phyloP scores from a whole-genome alignment of 2,113 vertebrate genomes.

The Chauna torquata region DNA sequence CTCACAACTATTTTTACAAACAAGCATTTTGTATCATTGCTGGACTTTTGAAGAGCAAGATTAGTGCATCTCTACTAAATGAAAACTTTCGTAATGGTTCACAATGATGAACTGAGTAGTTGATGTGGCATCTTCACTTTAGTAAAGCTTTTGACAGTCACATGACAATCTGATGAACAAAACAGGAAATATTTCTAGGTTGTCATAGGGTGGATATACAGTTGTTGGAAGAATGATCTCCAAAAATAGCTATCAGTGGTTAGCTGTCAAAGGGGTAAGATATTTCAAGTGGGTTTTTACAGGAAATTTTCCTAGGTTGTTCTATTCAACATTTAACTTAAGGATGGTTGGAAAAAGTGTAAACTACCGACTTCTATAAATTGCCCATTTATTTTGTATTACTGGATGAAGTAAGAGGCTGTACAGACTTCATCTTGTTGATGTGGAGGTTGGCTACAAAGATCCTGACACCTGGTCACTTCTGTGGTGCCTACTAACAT shows the following conservation, averaged over 20 bases:
- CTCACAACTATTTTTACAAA: neutral
- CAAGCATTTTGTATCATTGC: neutral
- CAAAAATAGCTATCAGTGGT: neutral
- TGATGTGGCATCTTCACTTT: neutral
- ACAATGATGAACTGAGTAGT: neutral
- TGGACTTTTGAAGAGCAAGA: neutral
- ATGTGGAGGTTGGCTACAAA: neutral
- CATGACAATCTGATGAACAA: neutral
- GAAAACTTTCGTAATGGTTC: neutral
- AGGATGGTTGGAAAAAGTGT: neutral
- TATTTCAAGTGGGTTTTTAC: neutral
- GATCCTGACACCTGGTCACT: neutral
- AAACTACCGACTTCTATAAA: neutral
- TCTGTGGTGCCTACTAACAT: neutral
- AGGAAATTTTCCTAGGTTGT: neutral
- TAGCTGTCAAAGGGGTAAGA: neutral
- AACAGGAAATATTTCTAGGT: neutral
- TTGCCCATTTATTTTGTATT: neutral
- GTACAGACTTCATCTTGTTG: neutral
- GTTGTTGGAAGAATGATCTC: neutral
- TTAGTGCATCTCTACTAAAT: neutral
- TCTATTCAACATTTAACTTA: neutral
- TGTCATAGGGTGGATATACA: neutral
- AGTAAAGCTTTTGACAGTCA: neutral
- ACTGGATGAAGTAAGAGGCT: neutral